Evolutionary conservation across 2,797 vertebrate species (phyloP).

Genomic region (Brachyrhaphis roseni): DNA sequence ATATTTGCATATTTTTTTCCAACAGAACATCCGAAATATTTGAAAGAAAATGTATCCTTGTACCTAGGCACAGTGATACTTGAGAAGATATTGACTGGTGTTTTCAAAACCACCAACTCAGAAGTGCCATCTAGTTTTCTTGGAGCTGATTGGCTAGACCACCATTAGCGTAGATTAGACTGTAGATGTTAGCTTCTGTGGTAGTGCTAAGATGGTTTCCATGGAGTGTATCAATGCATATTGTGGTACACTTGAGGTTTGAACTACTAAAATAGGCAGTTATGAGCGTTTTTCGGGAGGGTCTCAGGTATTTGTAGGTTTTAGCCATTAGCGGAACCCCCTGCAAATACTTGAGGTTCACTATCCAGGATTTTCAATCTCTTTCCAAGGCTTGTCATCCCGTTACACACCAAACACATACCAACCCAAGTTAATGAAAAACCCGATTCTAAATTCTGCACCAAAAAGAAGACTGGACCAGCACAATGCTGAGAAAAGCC

Average conservation of each 20-base stretch:
- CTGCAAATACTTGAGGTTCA: neutral
- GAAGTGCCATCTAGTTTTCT: too few relatives aligned
- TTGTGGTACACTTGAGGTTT: neutral
- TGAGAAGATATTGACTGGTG: too few relatives aligned
- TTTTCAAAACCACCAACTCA: too few relatives aligned
- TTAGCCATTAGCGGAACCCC: neutral
- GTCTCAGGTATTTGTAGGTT: neutral
- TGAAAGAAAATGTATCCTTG: too few relatives aligned
- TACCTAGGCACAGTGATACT: too few relatives aligned
- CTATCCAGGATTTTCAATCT: conserved; percentile 35
- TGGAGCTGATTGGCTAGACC: too few relatives aligned
- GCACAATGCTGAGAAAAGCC: conserved; percentile 41
- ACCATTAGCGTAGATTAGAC: too few relatives aligned
- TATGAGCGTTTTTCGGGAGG: neutral
- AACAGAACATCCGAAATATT: too few relatives aligned
- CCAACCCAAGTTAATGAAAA: conserved; percentile 40
- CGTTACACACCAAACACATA: conserved; percentile 42
- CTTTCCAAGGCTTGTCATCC: conserved; percentile 46
- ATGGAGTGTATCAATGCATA: too few relatives aligned
- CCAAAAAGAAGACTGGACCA: conserved; percentile 16
- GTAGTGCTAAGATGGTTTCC: too few relatives aligned
- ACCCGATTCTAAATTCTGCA: conserved; percentile 37
- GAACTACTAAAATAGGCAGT: neutral
- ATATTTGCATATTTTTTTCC: neutral
- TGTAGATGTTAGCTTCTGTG: too few relatives aligned